Conservation (phyloP, 2,113 vertebrate genomes). For the Psammodynastes pulverulentus region DNA sequence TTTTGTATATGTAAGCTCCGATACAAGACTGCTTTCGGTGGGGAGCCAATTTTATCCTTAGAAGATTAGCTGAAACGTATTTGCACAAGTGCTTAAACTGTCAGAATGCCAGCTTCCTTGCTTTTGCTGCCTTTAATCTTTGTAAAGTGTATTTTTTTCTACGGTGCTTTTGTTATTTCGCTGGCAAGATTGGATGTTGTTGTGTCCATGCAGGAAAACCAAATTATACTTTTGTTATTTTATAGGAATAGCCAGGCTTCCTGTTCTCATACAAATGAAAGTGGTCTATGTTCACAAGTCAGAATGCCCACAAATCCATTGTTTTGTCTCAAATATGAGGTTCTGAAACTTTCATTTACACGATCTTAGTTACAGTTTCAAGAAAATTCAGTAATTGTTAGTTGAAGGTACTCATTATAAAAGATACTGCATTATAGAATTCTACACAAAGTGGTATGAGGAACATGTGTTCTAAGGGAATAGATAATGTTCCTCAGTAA, state of each 20-base stretch:
- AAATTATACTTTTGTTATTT: not conserved
- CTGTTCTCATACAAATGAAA: not conserved
- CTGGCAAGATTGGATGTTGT: not conserved
- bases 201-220: not conserved
- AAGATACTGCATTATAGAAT: not conserved
- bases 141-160: not conserved
- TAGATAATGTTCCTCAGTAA: not conserved
- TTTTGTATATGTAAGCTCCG: not conserved
- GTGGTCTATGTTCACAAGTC: not conserved
- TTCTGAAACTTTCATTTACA: not conserved
- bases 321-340: not conserved
- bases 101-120: constrained; percentile 39
- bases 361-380: not conserved
- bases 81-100: constrained; percentile 30
- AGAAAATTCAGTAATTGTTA: not conserved
- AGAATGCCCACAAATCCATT: not conserved
- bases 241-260: not conserved
- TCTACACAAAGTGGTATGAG: not conserved
- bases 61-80: constrained; percentile 24
- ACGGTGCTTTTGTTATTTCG: not conserved
- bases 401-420: not conserved
- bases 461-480: not conserved
- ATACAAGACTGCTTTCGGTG: not conserved
- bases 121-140: constrained; percentile 25
- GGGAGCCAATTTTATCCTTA: constrained; percentile 13